These are phyloP conservation scores for Apostichopus parvimensis DNA, from an alignment of 35 echinoderm and acorn worm species.

Conservation along the genomic window DNA sequence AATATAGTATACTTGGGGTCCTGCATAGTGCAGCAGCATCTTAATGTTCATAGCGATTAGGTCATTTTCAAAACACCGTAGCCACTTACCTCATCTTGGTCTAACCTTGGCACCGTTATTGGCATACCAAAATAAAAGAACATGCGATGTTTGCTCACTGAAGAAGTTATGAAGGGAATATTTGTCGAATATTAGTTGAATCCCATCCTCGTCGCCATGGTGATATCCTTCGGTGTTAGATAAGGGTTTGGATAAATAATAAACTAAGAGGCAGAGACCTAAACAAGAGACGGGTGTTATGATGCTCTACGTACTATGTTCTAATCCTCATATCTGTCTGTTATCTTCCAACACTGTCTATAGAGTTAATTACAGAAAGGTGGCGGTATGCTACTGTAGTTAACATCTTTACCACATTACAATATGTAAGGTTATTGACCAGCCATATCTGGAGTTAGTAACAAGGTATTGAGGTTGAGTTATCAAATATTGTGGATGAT, in stretches of 20 bases:
- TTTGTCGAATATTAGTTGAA: neutral
- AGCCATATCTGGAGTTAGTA: too few relatives aligned
- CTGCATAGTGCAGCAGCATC: slow-evolving; percentile 68
- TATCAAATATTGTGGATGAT: too few relatives aligned
- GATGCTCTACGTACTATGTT: too few relatives aligned
- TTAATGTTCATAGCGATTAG: slow-evolving; percentile 51
- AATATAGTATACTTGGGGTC: slow-evolving; percentile 58
- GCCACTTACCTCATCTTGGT: slow-evolving; percentile 36
- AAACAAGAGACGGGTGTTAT: too few relatives aligned
- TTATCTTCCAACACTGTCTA: too few relatives aligned
- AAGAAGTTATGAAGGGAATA: neutral
- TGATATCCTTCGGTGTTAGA: neutral
- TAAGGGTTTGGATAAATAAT: neutral
- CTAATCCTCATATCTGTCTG: too few relatives aligned
- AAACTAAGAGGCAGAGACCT: too few relatives aligned
- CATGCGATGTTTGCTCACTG: neutral
- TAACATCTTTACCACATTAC: too few relatives aligned
- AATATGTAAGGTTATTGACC: too few relatives aligned
- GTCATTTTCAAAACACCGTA: slow-evolving; percentile 48
- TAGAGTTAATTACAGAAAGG: too few relatives aligned
- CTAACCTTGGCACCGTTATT: neutral
- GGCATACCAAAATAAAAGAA: neutral
- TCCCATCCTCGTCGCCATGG: neutral
- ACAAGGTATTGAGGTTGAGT: too few relatives aligned
- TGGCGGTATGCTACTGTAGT: too few relatives aligned